phyloP scores from a whole-genome alignment of 2,113 vertebrate species.

The Delphinus delphis region DNA sequence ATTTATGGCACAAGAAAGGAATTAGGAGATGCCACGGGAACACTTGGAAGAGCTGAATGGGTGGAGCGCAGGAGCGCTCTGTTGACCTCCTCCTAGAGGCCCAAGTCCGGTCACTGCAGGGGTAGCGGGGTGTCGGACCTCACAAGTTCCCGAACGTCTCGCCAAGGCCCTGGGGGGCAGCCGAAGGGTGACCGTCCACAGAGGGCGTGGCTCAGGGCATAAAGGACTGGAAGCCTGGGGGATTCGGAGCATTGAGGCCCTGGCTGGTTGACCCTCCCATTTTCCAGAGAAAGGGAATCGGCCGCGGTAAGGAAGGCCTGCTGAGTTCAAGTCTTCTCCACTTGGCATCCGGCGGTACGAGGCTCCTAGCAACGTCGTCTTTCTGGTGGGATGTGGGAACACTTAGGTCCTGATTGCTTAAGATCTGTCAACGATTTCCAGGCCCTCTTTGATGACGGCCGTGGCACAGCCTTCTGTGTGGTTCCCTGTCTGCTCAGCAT shows the following conservation, averaged over 20 bases:
- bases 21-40: not conserved
- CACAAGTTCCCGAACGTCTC: fast-evolving
- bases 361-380: not conserved
- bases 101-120: fast-evolving
- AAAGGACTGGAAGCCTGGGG: not conserved
- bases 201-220: not conserved
- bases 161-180: not conserved
- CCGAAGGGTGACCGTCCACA: not conserved
- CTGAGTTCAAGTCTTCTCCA: fast-evolving
- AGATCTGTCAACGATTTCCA: not conserved
- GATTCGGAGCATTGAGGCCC: fast-evolving
- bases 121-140: fast-evolving
- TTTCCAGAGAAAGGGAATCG: too few relatives aligned
- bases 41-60: not conserved
- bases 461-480: fast-evolving
- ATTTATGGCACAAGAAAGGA: fast-evolving
- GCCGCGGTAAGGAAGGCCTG: fast-evolving
- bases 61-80: fast-evolving
- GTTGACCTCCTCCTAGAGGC: not conserved
- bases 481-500: fast-evolving
- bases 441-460: not conserved
- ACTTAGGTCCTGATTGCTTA: fast-evolving
- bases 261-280: fast-evolving
- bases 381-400: too few relatives aligned
- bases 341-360: fast-evolving